A percentile compares a stretch with the other conserved stretches of the same genome.
Evolutionary conservation across 2,797 vertebrate genomes (phyloP).

Genomic region (Crenichthys baileyi): DNA sequence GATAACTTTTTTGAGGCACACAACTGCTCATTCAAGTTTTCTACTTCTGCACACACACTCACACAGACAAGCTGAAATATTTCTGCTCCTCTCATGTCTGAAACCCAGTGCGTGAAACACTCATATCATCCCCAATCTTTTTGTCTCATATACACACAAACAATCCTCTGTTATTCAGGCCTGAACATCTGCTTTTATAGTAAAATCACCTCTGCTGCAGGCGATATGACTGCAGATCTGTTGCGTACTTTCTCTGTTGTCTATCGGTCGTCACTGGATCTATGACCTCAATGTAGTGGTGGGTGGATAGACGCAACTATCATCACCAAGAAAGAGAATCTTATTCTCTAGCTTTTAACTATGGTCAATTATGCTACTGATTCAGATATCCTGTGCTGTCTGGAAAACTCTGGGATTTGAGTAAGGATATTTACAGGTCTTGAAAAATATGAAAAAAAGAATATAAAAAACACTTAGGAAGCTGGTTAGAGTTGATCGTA

Average conservation of each 20-base stretch:
- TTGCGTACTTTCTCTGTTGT: conserved; percentile 12
- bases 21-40: conserved; percentile 9
- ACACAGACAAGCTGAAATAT: neutral
- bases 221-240: conserved; percentile 22
- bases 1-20: conserved; percentile 6
- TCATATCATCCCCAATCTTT: conserved; percentile 8
- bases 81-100: conserved; percentile 13
- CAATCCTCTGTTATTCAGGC: conserved; percentile 13
- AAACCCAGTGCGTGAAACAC: conserved; percentile 28
- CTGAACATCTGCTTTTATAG: conserved; percentile 39
- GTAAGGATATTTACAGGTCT: too few species aligned
- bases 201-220: conserved; percentile 19
- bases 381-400: neutral
- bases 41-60: neutral
- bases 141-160: conserved; percentile 11
- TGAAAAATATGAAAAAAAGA: too few species aligned
- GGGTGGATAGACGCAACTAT: conserved; percentile 25
- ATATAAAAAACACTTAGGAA: too few species aligned
- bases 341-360: conserved; percentile 24
- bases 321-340: conserved; percentile 15
- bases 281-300: conserved; percentile 14
- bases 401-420: too few species aligned
- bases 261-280: conserved; percentile 12
- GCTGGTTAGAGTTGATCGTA: too few species aligned
- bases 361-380: neutral